Evolutionary conservation across 2,113 vertebrate genomes (phyloP).

Genomic region (Lepidothrix coronata): DNA sequence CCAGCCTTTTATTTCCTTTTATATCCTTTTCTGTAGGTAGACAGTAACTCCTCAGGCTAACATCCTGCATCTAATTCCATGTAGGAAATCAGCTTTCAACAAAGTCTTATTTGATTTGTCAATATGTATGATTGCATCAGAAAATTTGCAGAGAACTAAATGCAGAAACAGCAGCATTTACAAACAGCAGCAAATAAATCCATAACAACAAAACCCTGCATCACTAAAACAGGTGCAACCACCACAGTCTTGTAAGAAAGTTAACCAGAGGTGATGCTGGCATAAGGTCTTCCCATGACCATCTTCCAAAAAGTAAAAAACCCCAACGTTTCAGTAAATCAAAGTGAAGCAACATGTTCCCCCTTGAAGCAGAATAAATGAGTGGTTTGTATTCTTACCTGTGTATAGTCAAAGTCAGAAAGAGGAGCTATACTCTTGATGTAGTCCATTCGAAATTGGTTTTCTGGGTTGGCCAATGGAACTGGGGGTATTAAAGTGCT

Average conservation of each 20-base stretch:
- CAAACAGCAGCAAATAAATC: not conserved
- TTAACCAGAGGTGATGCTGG: not conserved
- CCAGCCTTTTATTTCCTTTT: not conserved
- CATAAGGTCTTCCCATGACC: not conserved
- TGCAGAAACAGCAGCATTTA: not conserved
- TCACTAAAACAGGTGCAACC: not conserved
- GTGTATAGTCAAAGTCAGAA: constrained; percentile 96
- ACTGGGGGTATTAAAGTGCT: constrained; percentile 99
- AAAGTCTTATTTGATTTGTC: not conserved
- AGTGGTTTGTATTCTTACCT: constrained; percentile 80
- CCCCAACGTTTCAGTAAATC: not conserved
- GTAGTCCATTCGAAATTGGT: constrained; percentile 97
- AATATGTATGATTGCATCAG: not conserved
- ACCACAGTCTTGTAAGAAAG: not conserved
- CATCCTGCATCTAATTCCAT: not conserved
- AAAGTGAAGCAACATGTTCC: not conserved
- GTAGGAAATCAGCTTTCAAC: not conserved
- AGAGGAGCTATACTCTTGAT: constrained; percentile 98
- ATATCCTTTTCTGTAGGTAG: not conserved
- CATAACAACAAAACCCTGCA: not conserved
- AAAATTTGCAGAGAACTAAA: not conserved
- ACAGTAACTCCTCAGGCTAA: not conserved
- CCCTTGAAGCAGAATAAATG: not conserved
- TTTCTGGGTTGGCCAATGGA: constrained; percentile 93
- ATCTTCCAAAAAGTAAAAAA: not conserved